Conservation (phyloP, 2,888 invertebrate genomes). For the Drosophila formosana region DNA sequence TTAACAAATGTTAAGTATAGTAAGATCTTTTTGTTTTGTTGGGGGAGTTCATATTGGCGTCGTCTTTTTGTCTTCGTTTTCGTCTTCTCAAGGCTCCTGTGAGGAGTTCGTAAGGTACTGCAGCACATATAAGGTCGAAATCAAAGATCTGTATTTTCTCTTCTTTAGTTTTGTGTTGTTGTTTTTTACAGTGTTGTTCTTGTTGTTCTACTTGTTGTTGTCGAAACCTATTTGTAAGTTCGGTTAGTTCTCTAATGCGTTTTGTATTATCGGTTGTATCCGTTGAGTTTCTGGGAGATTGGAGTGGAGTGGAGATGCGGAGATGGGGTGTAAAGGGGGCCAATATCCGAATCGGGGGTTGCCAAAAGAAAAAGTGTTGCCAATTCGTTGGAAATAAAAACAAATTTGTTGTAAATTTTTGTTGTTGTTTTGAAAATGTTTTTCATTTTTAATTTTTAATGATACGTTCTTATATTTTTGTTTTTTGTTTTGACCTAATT, state of each 20-base stretch:
- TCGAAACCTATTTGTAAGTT: slow-evolving; percentile 68
- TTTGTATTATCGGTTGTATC: slow-evolving; percentile 4
- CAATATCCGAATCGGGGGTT: slow-evolving; percentile 27
- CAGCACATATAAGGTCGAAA: slow-evolving; percentile 59
- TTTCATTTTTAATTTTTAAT: slow-evolving; percentile 66
- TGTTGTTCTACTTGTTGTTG: slow-evolving; percentile 26
- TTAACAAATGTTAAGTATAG: too few species aligned
- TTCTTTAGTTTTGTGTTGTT: slow-evolving; percentile 14
- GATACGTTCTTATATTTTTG: slow-evolving; percentile 65
- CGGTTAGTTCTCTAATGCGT: slow-evolving; percentile 20
- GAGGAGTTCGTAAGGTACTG: slow-evolving; percentile 66
- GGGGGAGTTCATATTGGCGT: slow-evolving; percentile 49
- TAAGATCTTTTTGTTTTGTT: slow-evolving; percentile 9
- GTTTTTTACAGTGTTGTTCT: slow-evolving; percentile 37
- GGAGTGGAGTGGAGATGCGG: background rate
- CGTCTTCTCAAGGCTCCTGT: slow-evolving; percentile 21
- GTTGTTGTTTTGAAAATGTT: slow-evolving; percentile 60
- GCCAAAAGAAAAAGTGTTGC: slow-evolving; percentile 36
- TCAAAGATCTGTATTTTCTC: slow-evolving; percentile 21
- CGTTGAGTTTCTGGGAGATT: background rate
- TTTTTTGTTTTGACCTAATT: slow-evolving; percentile 57
- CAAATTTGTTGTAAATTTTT: slow-evolving; percentile 61
- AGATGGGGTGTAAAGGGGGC: background rate
- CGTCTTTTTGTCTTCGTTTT: slow-evolving; percentile 24
- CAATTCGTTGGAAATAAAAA: slow-evolving; percentile 68